These are phyloP conservation scores for Eristalis tenax DNA, from an alignment of 2,888 invertebrate species.

Conservation along the genomic window DNA sequence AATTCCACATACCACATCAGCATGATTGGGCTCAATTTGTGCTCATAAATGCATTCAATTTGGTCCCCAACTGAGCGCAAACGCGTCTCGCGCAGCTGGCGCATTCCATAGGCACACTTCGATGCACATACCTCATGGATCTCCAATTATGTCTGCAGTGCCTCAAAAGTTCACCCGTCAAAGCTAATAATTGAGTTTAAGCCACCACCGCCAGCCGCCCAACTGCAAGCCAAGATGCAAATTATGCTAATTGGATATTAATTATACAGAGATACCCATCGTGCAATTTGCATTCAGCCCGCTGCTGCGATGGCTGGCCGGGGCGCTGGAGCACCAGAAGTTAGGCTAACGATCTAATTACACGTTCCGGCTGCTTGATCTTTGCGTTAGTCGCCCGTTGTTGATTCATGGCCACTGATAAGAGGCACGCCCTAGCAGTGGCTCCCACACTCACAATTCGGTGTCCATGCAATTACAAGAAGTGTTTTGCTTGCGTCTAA, in stretches of 20 bases:
- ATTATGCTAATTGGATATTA: slow-evolving; percentile 71
- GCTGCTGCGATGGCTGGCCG: background rate
- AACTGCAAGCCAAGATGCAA: slow-evolving; percentile 32
- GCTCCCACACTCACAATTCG: background rate
- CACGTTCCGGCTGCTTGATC: slow-evolving; percentile 63
- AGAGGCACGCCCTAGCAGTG: background rate
- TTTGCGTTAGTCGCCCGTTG: slow-evolving; percentile 29
- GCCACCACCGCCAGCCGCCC: slow-evolving; percentile 10
- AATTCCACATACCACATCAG: too few relatives aligned
- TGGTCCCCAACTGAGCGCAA: background rate
- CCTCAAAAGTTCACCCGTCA: slow-evolving; percentile 48
- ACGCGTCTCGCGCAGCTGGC: background rate
- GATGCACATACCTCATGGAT: slow-evolving; percentile 1
- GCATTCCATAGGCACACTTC: background rate
- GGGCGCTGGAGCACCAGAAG: slow-evolving; percentile 10
- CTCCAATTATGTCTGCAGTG: slow-evolving; percentile 18
- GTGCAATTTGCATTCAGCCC: slow-evolving; percentile 55
- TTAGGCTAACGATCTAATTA: slow-evolving; percentile 62
- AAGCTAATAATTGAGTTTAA: slow-evolving; percentile 46
- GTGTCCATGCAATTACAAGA: background rate
- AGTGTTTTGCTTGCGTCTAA: background rate
- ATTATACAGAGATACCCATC: slow-evolving; percentile 65
- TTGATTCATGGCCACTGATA: background rate
- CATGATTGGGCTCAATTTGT: background rate
- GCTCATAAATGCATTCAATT: background rate